Conservation (phyloP, 2,797 vertebrate genomes). For the Antennarius maculatus region DNA sequence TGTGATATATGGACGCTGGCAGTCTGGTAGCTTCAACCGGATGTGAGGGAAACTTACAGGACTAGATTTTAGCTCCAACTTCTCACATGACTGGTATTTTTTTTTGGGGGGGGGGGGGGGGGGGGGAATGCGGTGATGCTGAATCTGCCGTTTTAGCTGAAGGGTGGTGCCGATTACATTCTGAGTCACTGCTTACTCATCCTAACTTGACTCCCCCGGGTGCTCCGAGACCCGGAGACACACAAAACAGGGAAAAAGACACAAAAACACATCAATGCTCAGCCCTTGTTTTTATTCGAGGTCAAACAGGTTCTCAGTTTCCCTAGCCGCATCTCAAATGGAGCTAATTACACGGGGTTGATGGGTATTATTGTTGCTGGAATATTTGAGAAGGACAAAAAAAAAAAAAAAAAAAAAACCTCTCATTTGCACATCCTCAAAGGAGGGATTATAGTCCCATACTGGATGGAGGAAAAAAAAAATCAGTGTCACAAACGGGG, state of each 20-base stretch:
- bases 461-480: conserved; percentile 41
- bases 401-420: conserved; percentile 16
- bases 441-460: conserved; percentile 74
- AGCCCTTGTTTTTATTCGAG: conserved; percentile 31
- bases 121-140: conserved; percentile 11
- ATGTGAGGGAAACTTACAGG: conserved; percentile 58
- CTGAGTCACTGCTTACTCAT: conserved; percentile 66
- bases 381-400: conserved; percentile 69
- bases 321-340: conserved; percentile 55
- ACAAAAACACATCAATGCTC: conserved; percentile 36
- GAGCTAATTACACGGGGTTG: conserved; percentile 72
- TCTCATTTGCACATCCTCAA: conserved; percentile 68
- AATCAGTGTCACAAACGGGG: conserved; percentile 61
- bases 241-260: conserved; percentile 32
- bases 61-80: conserved; percentile 22
- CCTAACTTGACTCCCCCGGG: conserved; percentile 60
- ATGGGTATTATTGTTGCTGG: conserved; percentile 73
- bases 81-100: conserved; percentile 8
- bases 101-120: background rate
- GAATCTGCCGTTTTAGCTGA: conserved; percentile 35
- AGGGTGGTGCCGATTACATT: conserved; percentile 46
- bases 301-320: conserved; percentile 69
- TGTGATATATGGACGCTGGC: conserved; percentile 69
- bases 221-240: conserved; percentile 39
- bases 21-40: conserved; percentile 61